These are phyloP conservation scores for Rattus norvegicus DNA, from an alignment of 2,113 vertebrate genomes.

Conservation along the genomic window GRCr8 NC_086029.1:30971501-30972000, in stretches of 20 bases:
- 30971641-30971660: slow-evolving; percentile 4
- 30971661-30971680: slow-evolving; percentile 24
- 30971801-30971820: slow-evolving; percentile 35
- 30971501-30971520: slow-evolving; percentile 35
- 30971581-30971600: neutral
- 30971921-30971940: slow-evolving; percentile 46
- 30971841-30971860: neutral
- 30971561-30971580: slow-evolving; percentile 51
- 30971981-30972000: slow-evolving; percentile 10
- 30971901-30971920: slow-evolving; percentile 65
- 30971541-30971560: neutral
- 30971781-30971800: slow-evolving; percentile 58
- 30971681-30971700: slow-evolving; percentile 7
- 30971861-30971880: slow-evolving; percentile 35
- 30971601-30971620: neutral
- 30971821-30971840: slow-evolving; percentile 28
- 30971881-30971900: slow-evolving; percentile 66
- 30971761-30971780: slow-evolving; percentile 63
- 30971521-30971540: slow-evolving; percentile 41
- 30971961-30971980: neutral
- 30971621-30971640: slow-evolving; percentile 2
- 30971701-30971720: slow-evolving; percentile 46
- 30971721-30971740: neutral
- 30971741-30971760: slow-evolving; percentile 47
- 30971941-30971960: slow-evolving; percentile 35